Conservation (phyloP, 2,888 invertebrate genomes). For the Phalera bucephala region DNA sequence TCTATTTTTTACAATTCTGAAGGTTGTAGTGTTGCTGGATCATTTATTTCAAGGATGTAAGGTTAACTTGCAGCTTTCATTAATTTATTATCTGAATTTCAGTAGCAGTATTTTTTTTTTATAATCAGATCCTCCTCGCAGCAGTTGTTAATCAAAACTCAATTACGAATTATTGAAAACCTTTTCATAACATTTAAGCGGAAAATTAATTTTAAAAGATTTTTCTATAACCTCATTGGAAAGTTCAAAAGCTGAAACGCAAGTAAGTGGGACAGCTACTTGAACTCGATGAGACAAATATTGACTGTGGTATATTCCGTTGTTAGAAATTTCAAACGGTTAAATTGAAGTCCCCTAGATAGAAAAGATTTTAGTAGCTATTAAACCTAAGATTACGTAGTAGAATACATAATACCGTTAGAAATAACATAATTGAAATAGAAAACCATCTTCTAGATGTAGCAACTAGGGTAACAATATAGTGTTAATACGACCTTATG, state of each 20-base stretch:
- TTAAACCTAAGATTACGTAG: no score
- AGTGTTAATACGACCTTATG: no score
- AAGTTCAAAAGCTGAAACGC: slow-evolving; percentile 20
- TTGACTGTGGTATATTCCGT: slow-evolving; percentile 1
- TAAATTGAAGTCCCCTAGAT: no score
- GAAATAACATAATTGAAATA: no score
- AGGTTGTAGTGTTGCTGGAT: neutral
- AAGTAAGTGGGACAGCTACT: slow-evolving; percentile 15
- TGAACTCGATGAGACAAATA: slow-evolving; percentile 4
- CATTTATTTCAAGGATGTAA: neutral
- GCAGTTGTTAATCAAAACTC: neutral
- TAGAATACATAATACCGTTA: no score
- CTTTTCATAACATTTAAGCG: slow-evolving; percentile 5
- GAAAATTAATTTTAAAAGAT: slow-evolving; percentile 9
- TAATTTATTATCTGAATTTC: no score
- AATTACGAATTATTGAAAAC: neutral
- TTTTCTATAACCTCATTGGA: slow-evolving; percentile 10
- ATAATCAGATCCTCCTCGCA: neutral
- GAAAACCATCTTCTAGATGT: no score
- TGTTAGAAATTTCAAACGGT: no score
- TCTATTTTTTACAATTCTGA: neutral
- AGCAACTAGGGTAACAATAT: no score
- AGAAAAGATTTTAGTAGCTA: no score
- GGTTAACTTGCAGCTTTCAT: neutral
- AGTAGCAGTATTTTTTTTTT: no score